Conservation (phyloP, 2,888 invertebrate genomes). For the Epinotia nisella region DNA sequence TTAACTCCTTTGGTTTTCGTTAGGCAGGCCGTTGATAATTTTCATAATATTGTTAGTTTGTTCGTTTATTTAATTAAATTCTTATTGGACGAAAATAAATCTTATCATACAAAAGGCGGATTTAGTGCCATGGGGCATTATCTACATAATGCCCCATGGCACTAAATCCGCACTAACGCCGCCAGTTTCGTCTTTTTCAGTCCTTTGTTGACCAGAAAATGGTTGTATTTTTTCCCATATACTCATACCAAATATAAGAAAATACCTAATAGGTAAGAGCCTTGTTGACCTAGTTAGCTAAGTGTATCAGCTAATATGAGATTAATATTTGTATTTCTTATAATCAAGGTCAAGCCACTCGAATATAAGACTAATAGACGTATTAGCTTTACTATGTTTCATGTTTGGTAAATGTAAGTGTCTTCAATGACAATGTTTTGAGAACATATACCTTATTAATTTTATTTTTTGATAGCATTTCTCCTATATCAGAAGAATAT, state of each 20-base stretch:
- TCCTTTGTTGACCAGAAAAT: not conserved
- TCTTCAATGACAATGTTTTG: not conserved
- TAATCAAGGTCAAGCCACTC: not conserved
- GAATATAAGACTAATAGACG: not conserved
- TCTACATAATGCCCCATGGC: too few species aligned
- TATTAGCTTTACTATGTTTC: not conserved
- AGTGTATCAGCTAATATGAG: conserved; percentile 3
- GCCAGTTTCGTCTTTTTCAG: too few species aligned
- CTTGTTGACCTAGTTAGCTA: not conserved
- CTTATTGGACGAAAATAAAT: too few species aligned
- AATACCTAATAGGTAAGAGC: not conserved
- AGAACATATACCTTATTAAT: not conserved
- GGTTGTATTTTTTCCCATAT: not conserved
- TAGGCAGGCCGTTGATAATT: too few species aligned
- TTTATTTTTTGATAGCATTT: not conserved
- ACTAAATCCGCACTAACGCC: too few species aligned
- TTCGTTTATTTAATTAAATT: too few species aligned
- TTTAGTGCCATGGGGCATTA: too few species aligned
- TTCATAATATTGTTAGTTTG: too few species aligned
- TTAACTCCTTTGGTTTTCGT: too few species aligned
- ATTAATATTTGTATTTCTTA: conserved; percentile 12
- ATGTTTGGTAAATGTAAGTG: too few species aligned
- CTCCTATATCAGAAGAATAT: conserved; percentile 13
- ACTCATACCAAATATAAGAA: not conserved
- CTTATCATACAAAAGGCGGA: too few species aligned